Evolutionary conservation across 2,888 invertebrate genomes (phyloP).

Genomic region (Noctua janthe): DNA sequence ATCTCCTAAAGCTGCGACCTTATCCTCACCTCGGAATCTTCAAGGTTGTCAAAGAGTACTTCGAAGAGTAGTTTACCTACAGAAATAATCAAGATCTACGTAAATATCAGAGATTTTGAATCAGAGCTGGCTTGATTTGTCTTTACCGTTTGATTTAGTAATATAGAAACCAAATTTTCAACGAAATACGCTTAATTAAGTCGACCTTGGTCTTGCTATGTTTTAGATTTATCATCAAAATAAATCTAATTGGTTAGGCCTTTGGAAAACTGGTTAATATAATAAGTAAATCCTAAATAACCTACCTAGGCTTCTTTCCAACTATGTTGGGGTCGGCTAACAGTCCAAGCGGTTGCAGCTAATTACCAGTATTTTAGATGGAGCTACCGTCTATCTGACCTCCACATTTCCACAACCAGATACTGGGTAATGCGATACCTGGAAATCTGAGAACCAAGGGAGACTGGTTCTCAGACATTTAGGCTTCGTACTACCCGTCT

Average conservation of each 20-base stretch:
- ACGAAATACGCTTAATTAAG: not conserved
- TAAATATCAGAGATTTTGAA: conserved; percentile 21
- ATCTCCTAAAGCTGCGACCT: conserved; percentile 14
- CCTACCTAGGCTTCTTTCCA: not conserved
- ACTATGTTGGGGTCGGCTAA: not conserved
- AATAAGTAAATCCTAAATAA: not conserved
- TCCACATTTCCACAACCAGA: not conserved
- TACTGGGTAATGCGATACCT: not conserved
- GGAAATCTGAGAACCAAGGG: too few species aligned
- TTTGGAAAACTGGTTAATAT: not conserved
- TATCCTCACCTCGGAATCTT: conserved; percentile 24
- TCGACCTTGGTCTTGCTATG: not conserved
- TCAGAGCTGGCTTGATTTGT: conserved; percentile 8
- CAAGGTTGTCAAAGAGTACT: conserved; percentile 16
- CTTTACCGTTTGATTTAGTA: conserved; percentile 16
- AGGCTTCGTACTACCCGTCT: not conserved
- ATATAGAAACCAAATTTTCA: not conserved
- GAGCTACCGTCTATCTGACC: not conserved
- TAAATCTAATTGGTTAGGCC: not conserved
- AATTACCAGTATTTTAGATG: not conserved
- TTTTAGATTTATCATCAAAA: not conserved
- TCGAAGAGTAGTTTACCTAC: conserved; percentile 23
- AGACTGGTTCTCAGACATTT: not conserved
- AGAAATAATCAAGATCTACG: conserved; percentile 9
- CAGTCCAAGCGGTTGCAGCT: not conserved